Evolutionary conservation across 2,888 invertebrate genomes (phyloP).

Genomic region (Parnassius orleans): DNA sequence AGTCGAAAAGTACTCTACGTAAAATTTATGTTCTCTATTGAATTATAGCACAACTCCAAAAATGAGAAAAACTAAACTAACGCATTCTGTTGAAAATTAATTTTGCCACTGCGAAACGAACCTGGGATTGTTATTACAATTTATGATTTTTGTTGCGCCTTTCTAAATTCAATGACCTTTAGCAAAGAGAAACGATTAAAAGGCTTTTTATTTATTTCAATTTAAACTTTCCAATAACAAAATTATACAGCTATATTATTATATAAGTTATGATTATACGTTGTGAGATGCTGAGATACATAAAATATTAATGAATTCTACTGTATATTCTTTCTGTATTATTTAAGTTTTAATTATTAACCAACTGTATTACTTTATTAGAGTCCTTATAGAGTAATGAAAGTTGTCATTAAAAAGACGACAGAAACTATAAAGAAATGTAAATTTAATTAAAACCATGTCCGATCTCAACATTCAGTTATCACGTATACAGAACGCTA

Average conservation of each 20-base stretch:
- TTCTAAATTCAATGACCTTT: slow-evolving; percentile 15
- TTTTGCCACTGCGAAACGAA: slow-evolving; percentile 33
- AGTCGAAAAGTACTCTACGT: slow-evolving; percentile 64
- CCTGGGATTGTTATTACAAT: slow-evolving; percentile 31
- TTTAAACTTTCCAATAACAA: background rate
- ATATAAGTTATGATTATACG: no score
- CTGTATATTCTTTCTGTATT: no score
- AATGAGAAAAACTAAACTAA: slow-evolving; percentile 58
- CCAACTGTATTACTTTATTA: no score
- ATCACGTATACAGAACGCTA: no score
- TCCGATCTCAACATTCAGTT: no score
- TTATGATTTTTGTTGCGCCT: slow-evolving; percentile 25
- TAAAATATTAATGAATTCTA: no score
- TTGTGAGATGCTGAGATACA: no score
- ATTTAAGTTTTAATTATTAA: no score
- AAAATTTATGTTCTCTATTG: slow-evolving; percentile 71
- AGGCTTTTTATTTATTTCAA: slow-evolving; percentile 10
- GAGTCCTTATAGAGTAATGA: no score
- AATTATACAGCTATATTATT: background rate
- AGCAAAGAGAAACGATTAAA: slow-evolving; percentile 5
- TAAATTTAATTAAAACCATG: no score
- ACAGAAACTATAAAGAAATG: no score
- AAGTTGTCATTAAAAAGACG: no score
- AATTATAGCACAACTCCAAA: slow-evolving; percentile 59
- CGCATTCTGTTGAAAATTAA: slow-evolving; percentile 39